phyloP scores from a whole-genome alignment of 2,888 invertebrate species.

The Bruchidius siliquastri region DNA sequence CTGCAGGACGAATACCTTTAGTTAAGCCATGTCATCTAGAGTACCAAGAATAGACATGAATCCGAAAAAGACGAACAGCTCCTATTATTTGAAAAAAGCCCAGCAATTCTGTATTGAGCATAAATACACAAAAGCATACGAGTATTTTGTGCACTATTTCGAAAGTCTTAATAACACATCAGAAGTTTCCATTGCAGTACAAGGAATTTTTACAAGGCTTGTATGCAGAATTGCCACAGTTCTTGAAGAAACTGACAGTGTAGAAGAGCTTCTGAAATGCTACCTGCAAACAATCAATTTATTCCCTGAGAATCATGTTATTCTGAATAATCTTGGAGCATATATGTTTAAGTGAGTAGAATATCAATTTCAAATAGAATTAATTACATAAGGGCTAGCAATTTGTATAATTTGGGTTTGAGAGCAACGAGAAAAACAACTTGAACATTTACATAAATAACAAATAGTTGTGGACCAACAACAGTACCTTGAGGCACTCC shows the following conservation, averaged over 20 bases:
- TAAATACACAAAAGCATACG: slow-evolving; percentile 25
- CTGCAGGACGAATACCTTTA: too few species aligned
- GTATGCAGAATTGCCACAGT: slow-evolving; percentile 27
- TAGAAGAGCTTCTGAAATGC: slow-evolving; percentile 43
- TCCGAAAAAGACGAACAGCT: slow-evolving; percentile 23
- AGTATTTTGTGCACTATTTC: slow-evolving; percentile 31
- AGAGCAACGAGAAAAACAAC: too few species aligned
- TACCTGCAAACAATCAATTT: slow-evolving; percentile 47
- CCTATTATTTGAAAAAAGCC: slow-evolving; percentile 25
- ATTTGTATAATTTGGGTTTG: too few species aligned
- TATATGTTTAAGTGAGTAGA: slow-evolving; percentile 49
- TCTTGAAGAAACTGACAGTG: slow-evolving; percentile 36
- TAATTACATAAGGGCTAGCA: too few species aligned
- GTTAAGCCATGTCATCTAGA: slow-evolving; percentile 21
- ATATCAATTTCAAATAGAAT: background rate
- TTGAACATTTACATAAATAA: too few species aligned
- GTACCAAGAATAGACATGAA: slow-evolving; percentile 24
- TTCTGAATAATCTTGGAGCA: slow-evolving; percentile 51
- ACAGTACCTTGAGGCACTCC: too few species aligned
- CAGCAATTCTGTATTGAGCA: slow-evolving; percentile 24
- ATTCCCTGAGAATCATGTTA: slow-evolving; percentile 48
- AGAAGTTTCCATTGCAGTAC: slow-evolving; percentile 21
- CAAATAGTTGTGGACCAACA: too few species aligned
- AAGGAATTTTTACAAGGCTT: slow-evolving; percentile 28
- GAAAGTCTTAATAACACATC: slow-evolving; percentile 26